Conservation (phyloP, 2,888 invertebrate species). For the Allygus modestus region DNA sequence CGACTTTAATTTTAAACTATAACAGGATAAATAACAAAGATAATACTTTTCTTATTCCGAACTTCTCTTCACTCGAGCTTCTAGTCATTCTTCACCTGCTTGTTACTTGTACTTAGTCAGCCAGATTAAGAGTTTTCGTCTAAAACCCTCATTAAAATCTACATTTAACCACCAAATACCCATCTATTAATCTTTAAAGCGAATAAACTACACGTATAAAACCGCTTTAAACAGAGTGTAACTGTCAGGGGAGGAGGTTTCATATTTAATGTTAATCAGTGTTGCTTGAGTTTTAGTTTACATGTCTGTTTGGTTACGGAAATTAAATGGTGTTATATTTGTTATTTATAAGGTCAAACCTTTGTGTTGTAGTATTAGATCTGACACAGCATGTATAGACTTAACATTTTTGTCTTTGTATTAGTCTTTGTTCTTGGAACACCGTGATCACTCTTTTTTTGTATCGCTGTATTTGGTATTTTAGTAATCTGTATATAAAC, state of each 20-base stretch:
- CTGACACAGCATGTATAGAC: conserved; percentile 32
- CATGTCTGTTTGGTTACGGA: conserved; percentile 54
- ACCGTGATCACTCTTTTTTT: conserved; percentile 8
- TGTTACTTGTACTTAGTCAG: background rate
- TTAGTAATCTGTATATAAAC: background rate
- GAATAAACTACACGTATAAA: background rate
- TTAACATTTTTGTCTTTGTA: background rate
- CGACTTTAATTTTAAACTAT: conserved; percentile 13
- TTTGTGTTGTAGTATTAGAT: conserved; percentile 40
- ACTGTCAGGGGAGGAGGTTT: conserved; percentile 57
- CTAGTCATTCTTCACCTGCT: background rate
- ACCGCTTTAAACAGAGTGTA: background rate
- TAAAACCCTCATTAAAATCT: background rate
- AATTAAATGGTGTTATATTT: conserved; percentile 61
- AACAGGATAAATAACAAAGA: conserved; percentile 58
- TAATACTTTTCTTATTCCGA: conserved; percentile 48
- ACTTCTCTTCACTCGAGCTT: conserved; percentile 20
- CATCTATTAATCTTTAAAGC: background rate
- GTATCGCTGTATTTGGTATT: conserved; percentile 29
- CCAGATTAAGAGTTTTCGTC: background rate
- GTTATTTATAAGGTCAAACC: conserved; percentile 53
- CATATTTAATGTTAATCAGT: conserved; percentile 53
- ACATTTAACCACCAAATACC: background rate
- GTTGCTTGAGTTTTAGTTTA: conserved; percentile 61
- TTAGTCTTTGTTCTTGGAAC: background rate